Evolutionary conservation across 1,140 invertebrate genomes (phyloP).

Genomic region (Tetranychus urticae): DNA sequence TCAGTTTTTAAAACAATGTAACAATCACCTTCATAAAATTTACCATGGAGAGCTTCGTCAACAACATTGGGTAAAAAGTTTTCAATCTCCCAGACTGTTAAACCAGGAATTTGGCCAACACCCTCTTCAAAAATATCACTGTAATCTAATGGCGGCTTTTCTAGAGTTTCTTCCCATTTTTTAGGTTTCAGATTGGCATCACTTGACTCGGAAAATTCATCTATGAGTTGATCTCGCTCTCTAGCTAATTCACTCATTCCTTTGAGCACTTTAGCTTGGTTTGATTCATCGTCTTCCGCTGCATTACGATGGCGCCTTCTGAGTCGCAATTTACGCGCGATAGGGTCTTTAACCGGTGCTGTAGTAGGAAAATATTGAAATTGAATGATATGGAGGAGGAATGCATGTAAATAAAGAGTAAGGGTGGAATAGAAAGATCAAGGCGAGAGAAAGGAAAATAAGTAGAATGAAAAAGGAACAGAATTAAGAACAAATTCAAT

Average conservation of each 20-base stretch:
- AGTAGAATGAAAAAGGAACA: not conserved
- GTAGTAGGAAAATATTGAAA: not conserved
- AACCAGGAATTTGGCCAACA: slow-evolving; percentile 63
- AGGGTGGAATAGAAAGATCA: not conserved
- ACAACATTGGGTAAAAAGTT: slow-evolving; percentile 89
- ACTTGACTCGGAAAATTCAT: slow-evolving; percentile 6
- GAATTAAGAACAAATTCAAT: not conserved
- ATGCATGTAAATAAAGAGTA: not conserved
- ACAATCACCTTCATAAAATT: slow-evolving; percentile 98
- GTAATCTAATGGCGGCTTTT: slow-evolving; percentile 91
- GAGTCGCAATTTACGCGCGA: slow-evolving; percentile 70
- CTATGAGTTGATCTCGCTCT: slow-evolving; percentile 39
- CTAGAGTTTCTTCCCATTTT: slow-evolving; percentile 73
- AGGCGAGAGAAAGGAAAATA: not conserved
- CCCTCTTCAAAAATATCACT: slow-evolving; percentile 97
- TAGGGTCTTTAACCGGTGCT: slow-evolving; percentile 48
- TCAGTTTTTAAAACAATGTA: slow-evolving; percentile 88
- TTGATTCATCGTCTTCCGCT: slow-evolving; percentile 48
- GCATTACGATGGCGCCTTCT: slow-evolving; percentile 29
- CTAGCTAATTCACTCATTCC: slow-evolving; percentile 95
- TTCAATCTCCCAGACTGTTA: slow-evolving; percentile 70
- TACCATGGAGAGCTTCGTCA: slow-evolving; percentile 35
- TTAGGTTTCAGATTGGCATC: slow-evolving; percentile 18
- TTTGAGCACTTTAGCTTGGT: slow-evolving; percentile 81
- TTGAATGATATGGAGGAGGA: too few relatives aligned